Evolutionary conservation across 2,888 invertebrate species (phyloP).

Genomic region (Syrphus vitripennis): DNA sequence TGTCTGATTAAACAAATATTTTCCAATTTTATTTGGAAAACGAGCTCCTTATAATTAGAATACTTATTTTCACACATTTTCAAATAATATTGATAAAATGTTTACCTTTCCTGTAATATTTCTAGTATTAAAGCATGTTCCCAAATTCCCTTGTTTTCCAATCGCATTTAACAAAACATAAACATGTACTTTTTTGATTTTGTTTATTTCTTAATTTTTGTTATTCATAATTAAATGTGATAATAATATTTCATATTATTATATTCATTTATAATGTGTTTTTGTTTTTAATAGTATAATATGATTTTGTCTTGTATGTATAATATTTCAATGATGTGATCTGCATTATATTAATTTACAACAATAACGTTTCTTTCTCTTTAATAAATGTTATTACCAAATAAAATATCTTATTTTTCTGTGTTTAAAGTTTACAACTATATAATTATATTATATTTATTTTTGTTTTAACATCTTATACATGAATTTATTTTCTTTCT

Average conservation of each 20-base stretch:
- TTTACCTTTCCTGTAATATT: no score
- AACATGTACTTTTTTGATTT: conserved; percentile 37
- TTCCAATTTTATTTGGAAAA: no score
- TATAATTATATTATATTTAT: conserved; percentile 8
- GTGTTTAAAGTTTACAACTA: conserved; percentile 27
- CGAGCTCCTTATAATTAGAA: no score
- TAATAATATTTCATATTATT: conserved; percentile 64
- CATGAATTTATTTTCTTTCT: conserved; percentile 10
- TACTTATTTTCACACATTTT: no score
- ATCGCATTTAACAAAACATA: no score
- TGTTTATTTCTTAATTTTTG: conserved; percentile 65
- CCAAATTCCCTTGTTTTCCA: no score
- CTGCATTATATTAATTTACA: conserved; percentile 56
- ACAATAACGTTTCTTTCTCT: conserved; percentile 41
- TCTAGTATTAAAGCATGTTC: no score
- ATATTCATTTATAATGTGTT: conserved; percentile 27
- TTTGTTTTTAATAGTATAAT: conserved; percentile 17
- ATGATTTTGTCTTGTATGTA: conserved; percentile 18
- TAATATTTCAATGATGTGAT: conserved; percentile 49
- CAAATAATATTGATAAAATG: no score
- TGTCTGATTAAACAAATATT: no score
- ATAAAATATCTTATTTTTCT: conserved; percentile 40
- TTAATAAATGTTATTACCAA: conserved; percentile 35
- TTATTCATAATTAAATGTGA: conserved; percentile 60
- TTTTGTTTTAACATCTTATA: conserved; percentile 14